phyloP scores from a whole-genome alignment of 1,140 invertebrate species.

The Aphelenchoides fujianensis region DNA sequence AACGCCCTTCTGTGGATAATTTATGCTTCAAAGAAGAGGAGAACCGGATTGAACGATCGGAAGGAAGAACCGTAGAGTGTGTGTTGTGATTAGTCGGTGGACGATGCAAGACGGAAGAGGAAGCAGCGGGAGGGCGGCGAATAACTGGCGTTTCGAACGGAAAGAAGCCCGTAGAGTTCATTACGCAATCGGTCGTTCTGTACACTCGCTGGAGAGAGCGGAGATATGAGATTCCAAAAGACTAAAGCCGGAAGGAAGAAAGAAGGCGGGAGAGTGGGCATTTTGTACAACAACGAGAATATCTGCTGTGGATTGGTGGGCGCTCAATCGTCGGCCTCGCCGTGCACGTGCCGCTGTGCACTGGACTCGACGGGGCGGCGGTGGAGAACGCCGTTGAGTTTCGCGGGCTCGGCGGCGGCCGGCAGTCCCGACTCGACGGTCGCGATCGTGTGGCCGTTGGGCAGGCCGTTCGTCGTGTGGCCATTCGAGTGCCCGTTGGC shows the following conservation, averaged over 20 bases:
- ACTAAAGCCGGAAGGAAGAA: no score
- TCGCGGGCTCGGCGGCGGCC: not conserved
- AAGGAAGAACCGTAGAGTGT: not conserved
- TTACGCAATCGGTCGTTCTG: no score
- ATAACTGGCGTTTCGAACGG: no score
- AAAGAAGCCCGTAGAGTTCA: no score
- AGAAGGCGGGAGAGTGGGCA: no score
- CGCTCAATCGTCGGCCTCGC: not conserved
- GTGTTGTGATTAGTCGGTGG: not conserved
- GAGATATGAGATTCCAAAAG: no score
- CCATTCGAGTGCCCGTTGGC: not conserved
- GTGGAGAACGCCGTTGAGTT: not conserved
- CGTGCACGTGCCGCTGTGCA: not conserved
- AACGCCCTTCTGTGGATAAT: slow-evolving; percentile 3
- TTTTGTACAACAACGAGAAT: slow-evolving; percentile 1
- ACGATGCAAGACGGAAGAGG: no score
- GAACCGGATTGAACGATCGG: not conserved
- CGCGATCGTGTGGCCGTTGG: not conserved
- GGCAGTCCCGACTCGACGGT: not conserved
- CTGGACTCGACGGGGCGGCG: not conserved
- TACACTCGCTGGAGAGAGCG: no score
- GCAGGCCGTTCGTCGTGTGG: not conserved
- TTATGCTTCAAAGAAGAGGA: not conserved
- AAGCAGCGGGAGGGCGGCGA: no score
- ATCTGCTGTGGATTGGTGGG: not conserved